These are phyloP conservation scores for Tridacna gigas DNA, from an alignment of 2,888 invertebrate genomes.

Conservation along the genomic window DNA sequence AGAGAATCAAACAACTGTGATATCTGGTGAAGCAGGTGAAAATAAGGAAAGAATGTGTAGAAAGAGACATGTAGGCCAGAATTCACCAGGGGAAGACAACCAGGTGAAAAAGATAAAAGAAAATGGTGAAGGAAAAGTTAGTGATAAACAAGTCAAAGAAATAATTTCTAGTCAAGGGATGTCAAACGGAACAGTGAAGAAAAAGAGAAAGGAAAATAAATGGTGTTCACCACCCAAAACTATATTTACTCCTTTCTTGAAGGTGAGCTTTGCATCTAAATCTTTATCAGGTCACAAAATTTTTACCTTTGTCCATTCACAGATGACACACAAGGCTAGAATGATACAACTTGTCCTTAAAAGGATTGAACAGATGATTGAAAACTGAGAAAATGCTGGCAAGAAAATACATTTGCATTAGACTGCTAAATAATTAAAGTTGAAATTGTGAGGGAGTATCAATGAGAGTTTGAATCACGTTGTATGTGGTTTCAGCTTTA, in stretches of 20 bases:
- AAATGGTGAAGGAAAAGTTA: slow-evolving; percentile 1
- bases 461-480: too few species aligned
- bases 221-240: slow-evolving; percentile 86
- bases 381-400: too few species aligned
- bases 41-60: not conserved
- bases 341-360: too few species aligned
- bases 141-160: not conserved
- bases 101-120: slow-evolving; percentile 38
- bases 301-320: too few species aligned
- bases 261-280: slow-evolving; percentile 86
- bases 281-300: too few species aligned
- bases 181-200: not conserved
- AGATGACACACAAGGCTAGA: too few species aligned
- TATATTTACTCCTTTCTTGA: slow-evolving; percentile 92
- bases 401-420: too few species aligned
- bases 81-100: not conserved
- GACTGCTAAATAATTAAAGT: too few species aligned
- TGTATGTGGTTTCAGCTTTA: too few species aligned
- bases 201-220: slow-evolving; percentile 47
- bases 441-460: too few species aligned
- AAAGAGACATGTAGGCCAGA: slow-evolving; percentile 29
- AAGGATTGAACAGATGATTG: too few species aligned
- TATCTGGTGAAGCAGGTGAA: not conserved
- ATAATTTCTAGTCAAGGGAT: not conserved
- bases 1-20: slow-evolving; percentile 5